Evolutionary conservation across 2,797 vertebrate genomes (phyloP), one percentile per base, ranked within the genome.

Genomic region (Chromis chromis): DNA sequence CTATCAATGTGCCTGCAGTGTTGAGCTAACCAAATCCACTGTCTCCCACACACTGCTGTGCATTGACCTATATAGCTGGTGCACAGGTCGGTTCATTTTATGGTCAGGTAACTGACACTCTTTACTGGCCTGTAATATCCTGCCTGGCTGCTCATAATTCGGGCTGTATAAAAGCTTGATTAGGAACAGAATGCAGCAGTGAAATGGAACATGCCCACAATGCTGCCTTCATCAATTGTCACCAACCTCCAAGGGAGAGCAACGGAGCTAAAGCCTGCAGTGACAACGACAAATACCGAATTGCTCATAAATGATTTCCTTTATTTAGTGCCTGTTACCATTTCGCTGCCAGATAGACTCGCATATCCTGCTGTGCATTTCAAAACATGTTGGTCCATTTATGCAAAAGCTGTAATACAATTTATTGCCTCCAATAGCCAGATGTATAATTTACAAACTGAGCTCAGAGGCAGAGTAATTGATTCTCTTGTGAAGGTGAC

Each of bases 401-500:
- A 94, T 95, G 93, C 94, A 94, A 82, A 82, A 93, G 90, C 90
- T 94, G 90, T 94, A 95, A 95, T 93, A 93, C 92, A 94, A 94
- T 95, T 93, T 96, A 96, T 95, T 95, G 93, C 93, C 93, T 93
- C 89, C 93, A 94, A 95, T 90, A 91, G 93, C 89, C 92, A 96
- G 93, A 94, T 93, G 92, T 94, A 94, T 95, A 93, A 96, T 97
- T 96, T 93, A 94, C 91, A 94, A 94, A 95, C 94, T 93, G 92
- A 80, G 77, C 73, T 86, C 65, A 78, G 94, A 91, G 65, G 94
- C 92, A 86, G 91, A 94, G 94, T 96, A 96, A 97, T 96, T 95
- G 93, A 96, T 96, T 96, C 91, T 92, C 88, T 91, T 83, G 91
- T 92, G 93, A 96, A 96, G 95, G 96, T 96, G 95, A 95, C 95